Conservation (phyloP, 2,797 vertebrate species). For the Tragopan temminckii region DNA sequence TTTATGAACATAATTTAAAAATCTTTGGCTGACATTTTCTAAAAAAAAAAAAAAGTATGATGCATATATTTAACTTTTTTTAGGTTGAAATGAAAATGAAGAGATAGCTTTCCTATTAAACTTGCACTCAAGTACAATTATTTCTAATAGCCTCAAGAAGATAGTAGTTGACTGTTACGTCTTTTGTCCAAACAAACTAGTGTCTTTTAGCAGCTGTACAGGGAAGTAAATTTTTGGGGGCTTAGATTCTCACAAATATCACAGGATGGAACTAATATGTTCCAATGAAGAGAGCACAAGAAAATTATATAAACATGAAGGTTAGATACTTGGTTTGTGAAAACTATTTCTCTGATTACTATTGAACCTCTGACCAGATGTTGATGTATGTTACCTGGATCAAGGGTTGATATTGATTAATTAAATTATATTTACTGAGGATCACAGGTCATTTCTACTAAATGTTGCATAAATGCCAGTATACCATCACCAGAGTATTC, state of each 20-base stretch:
- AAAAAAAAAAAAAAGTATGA: neutral
- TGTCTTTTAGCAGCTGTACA: neutral
- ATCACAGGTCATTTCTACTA: neutral
- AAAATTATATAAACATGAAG: neutral
- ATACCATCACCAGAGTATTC: neutral
- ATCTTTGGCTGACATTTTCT: neutral
- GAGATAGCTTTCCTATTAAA: neutral
- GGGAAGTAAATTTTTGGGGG: neutral
- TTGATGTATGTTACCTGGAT: neutral
- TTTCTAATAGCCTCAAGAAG: neutral
- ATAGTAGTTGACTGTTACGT: neutral
- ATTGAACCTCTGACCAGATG: neutral
- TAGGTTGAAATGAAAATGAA: constrained; percentile 3
- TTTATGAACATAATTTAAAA: neutral
- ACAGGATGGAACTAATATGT: neutral
- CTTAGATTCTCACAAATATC: neutral
- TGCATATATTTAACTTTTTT: neutral
- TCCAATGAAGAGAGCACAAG: neutral
- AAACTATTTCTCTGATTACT: neutral
- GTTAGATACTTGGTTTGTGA: neutral
- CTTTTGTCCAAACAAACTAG: neutral
- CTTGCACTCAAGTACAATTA: neutral
- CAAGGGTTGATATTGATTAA: neutral
- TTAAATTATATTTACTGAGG: neutral
- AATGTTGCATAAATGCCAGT: neutral